These are phyloP conservation scores for Lasiurus cinereus DNA, from an alignment of 2,113 vertebrate genomes.

Conservation along the genomic window DNA sequence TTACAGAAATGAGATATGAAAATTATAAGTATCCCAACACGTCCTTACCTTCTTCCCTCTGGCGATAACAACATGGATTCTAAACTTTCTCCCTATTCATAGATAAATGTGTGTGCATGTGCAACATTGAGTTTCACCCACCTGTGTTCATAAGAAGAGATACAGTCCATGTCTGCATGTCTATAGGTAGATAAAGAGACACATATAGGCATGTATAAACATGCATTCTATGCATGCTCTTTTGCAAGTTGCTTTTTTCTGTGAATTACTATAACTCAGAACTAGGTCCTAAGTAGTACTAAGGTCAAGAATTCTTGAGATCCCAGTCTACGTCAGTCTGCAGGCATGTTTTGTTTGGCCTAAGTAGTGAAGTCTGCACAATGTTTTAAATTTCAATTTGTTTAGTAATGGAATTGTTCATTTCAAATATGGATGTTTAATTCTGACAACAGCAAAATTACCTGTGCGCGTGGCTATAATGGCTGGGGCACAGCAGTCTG, in stretches of 20 bases:
- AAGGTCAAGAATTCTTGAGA: constrained; percentile 23
- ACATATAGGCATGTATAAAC: background rate
- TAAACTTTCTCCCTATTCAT: background rate
- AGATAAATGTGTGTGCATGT: background rate
- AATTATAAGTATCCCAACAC: background rate
- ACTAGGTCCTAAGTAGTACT: background rate
- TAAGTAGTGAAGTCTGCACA: background rate
- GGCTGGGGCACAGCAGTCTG: background rate
- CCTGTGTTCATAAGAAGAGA: no score
- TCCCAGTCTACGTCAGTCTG: background rate
- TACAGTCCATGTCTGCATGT: background rate
- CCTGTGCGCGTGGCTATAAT: background rate
- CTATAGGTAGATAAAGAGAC: background rate
- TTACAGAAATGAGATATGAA: background rate
- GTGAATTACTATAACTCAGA: constrained; percentile 14
- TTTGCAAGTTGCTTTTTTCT: background rate
- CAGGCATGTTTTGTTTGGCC: background rate
- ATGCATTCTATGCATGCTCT: background rate
- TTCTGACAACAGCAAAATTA: background rate
- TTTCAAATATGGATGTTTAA: constrained; percentile 8
- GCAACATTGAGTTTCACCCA: no score
- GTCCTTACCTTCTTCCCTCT: background rate
- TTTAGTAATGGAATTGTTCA: background rate
- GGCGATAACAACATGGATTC: background rate
- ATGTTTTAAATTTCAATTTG: constrained; percentile 19